Evolutionary conservation across 2,113 vertebrate genomes (phyloP).

Genomic region (Neodon shergylaensis): DNA sequence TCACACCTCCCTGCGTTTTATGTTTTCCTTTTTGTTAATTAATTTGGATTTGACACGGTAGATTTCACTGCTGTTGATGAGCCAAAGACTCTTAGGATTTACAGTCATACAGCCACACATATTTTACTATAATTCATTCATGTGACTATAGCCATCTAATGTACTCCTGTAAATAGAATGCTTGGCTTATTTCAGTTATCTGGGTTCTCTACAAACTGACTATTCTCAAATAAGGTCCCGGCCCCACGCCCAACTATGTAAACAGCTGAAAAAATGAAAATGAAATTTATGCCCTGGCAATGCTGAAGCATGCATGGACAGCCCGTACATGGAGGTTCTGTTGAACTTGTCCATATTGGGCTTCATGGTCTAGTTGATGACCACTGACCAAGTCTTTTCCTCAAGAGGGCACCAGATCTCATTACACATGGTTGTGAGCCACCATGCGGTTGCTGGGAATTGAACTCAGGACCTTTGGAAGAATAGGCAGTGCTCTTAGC

Average conservation of each 20-base stretch:
- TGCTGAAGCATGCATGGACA: no score
- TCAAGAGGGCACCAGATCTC: no score
- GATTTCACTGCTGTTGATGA: background rate
- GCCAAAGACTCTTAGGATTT: background rate
- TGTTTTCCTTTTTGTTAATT: background rate
- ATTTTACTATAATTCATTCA: background rate
- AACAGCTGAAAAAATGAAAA: background rate
- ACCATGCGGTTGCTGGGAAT: no score
- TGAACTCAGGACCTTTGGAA: no score
- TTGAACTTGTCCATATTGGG: no score
- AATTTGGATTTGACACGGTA: background rate
- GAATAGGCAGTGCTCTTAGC: no score
- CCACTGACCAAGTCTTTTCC: no score
- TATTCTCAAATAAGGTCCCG: slow-evolving; percentile 37
- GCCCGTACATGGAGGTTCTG: no score
- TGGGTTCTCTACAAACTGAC: background rate
- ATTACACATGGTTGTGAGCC: no score
- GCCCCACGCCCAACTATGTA: background rate
- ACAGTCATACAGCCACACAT: background rate
- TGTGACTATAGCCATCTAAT: background rate
- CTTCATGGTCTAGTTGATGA: no score
- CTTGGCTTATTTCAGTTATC: background rate
- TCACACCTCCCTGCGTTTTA: background rate
- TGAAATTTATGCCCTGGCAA: no score
- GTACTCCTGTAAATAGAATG: background rate